Base-by-base conservation (phyloP, 2,888 invertebrate species). In the Leptinotarsa peninsularis region DNA sequence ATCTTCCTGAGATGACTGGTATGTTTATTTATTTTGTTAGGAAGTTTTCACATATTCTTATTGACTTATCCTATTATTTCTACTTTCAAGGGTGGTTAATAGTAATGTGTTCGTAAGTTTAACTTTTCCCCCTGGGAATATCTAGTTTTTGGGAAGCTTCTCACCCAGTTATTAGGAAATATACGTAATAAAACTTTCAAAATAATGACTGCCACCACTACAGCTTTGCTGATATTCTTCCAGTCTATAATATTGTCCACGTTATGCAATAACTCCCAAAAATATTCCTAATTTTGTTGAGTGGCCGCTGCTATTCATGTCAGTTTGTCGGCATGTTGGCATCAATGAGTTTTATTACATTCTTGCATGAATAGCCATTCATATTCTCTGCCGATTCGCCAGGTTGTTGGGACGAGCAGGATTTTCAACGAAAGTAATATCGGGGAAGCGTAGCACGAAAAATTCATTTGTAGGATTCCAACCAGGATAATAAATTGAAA, bases 401-500 rank as follows among this genome's bases (percentile, higher is more conserved):
- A 27, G 69, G 54, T 69, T 27, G 13, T n/a, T 43, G 69, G 69
- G 66, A 49, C 49, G 66, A 50, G 54, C 43, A 21, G 66, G 67
- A 66, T 54, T 74, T 66, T 67, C 74, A 70, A 66, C 68, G 69
- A 75, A 66, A 75, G 43, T 72, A 72, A 75, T 56, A 69, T 69
- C 56, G 50, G 58, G 66, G 56, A 67, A 66, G 72, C 69, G 67
- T 63, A 49, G 54, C 72, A 21, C 54, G 66, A 58, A 72, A 69
- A 75, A 72, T 75, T 72, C 72, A 75, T 75, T 75, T 75, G 72
- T 75, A 72, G 72, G 72, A 75, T 75, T 75, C 75, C 72, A 69
- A 18, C 49, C 56, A 68, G 72, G 68, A 72, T 75, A 72, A 75
- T 75, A 75, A 75, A 69, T 75, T 67, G 67, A 67, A 75, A 72